A percentile compares a stretch with the other conserved stretches of the same genome.
Evolutionary conservation across 1,140 invertebrate species (phyloP).

Genomic region (Wiebesia pumilae): DNA sequence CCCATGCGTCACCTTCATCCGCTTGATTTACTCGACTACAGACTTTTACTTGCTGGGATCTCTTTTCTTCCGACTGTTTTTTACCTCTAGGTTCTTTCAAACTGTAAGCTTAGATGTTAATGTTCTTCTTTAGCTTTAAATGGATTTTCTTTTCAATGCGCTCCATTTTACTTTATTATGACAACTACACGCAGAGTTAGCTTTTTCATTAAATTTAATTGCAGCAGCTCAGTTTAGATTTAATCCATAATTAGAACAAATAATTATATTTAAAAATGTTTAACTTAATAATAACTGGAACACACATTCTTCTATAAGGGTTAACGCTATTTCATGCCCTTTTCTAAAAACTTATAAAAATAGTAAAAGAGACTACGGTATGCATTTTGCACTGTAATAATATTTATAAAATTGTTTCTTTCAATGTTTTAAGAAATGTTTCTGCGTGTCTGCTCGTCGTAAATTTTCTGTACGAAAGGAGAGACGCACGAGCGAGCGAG

Average conservation of each 20-base stretch:
- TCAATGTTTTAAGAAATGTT: constrained; percentile 4
- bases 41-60: neutral
- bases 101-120: neutral
- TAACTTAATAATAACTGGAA: too few relatives aligned
- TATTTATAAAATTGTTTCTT: constrained; percentile 34
- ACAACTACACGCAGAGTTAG: neutral
- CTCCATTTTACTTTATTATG: neutral
- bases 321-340: too few relatives aligned
- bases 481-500: neutral
- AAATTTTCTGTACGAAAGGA: constrained; percentile 39
- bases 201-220: neutral
- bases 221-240: too few relatives aligned
- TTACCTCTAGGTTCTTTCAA: neutral
- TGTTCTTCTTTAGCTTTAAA: neutral
- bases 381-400: neutral
- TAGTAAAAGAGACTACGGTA: neutral
- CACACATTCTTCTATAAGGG: too few relatives aligned
- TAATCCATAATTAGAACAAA: too few relatives aligned
- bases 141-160: constrained; percentile 1
- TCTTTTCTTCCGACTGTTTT: neutral
- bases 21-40: constrained; percentile 28
- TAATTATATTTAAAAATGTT: too few relatives aligned
- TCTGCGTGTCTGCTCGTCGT: constrained; percentile 6
- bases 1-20: constrained; percentile 38
- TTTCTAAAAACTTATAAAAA: too few relatives aligned